phyloP scores from a whole-genome alignment of 2,797 vertebrate species.

The Coccyzus lansbergi region DNA sequence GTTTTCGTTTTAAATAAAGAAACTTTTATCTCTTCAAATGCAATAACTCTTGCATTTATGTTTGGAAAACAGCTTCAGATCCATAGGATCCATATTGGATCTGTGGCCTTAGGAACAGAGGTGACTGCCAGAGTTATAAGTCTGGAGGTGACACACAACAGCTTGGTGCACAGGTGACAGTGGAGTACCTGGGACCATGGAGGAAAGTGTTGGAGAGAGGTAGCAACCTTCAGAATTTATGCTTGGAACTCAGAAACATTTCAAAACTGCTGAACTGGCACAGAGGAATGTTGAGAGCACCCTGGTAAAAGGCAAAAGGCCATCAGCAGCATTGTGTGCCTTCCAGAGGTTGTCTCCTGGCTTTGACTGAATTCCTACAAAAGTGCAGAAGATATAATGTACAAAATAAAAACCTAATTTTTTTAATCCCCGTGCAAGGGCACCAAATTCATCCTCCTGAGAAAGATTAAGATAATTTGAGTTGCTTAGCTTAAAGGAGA shows the following conservation, averaged over 20 bases:
- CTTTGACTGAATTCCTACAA: neutral
- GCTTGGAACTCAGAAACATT: neutral
- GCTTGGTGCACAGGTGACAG: neutral
- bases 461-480: neutral
- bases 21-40: neutral
- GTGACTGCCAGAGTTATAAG: neutral
- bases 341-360: neutral
- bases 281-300: neutral
- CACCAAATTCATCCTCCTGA: neutral
- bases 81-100: too few species aligned
- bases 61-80: neutral
- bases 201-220: accelerated
- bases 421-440: neutral
- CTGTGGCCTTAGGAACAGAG: neutral
- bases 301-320: neutral
- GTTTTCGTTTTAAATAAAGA: neutral
- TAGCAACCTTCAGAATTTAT: too few species aligned
- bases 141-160: neutral
- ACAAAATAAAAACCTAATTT: neutral
- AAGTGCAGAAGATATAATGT: neutral
- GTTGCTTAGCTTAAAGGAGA: neutral
- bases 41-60: neutral
- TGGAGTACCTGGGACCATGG: neutral
- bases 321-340: too few species aligned
- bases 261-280: neutral